Evolutionary conservation across 2,888 invertebrate genomes (phyloP), one percentile per base, ranked within the genome.

Genomic region (Drosophila vallismaia): DNA sequence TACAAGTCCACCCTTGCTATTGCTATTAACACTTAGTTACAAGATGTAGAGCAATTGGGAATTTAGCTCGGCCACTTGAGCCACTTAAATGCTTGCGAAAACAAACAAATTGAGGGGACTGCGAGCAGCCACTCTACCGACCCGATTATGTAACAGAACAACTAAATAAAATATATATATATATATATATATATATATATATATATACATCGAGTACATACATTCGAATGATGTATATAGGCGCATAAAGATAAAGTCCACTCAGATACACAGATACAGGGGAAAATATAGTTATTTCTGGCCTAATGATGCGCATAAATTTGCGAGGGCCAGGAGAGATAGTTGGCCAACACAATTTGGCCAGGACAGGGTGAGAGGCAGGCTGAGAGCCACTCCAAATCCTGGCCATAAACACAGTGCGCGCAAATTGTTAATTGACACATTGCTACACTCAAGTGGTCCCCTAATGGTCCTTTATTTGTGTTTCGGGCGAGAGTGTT

Each of bases 351-450:
- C 51, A 64, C 31, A 50, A 58, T 58, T 59, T 58, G 57, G 45
- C 24, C 59, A 29, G 46, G 19, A 19, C 19, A 19, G 19, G 19
- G 19, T n/a, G n/a, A 19, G 19, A 19, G 19, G 19, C 19, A 19
- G 19, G 19, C 19, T 19, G 19, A n/a, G 2, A n/a, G 6, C 49
- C 36, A 28, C 33, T 29, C 14, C 33, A 4, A 14, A 71, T 40
- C 40, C 71, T 71, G 62, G 57, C 73, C 64, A 71, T 74, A 83
- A 79, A 71, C 70, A 71, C 70, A 83, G 77, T 76, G 84, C 63
- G 79, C 60, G 67, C 77, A 79, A 85, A 80, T 70, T 79, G 79
- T 77, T 81, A 81, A 84, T 77, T 86, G 86, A 83, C 86, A 81
- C 86, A 77, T 83, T 83, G 77, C 52, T 49, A 64, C 60, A 70